Evolutionary conservation across 2,113 vertebrate species (phyloP).

Genomic region (Cyanoderma ruficeps): DNA sequence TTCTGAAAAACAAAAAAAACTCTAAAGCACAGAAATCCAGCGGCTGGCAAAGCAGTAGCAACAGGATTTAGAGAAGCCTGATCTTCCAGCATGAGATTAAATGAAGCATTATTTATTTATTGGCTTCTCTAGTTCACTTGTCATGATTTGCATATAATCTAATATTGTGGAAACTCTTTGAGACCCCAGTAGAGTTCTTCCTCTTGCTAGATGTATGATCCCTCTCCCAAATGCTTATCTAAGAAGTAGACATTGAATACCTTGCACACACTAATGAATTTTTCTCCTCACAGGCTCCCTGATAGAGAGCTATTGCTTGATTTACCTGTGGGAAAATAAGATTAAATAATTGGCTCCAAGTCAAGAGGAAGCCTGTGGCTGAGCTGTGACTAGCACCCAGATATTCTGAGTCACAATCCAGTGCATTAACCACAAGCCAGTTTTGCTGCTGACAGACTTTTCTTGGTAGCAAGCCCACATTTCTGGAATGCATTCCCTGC

Average conservation of each 20-base stretch:
- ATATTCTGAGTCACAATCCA: conserved; percentile 38
- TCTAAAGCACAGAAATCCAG: background rate
- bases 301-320: background rate
- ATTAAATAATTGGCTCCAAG: background rate
- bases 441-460: conserved; percentile 10
- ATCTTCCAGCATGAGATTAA: background rate
- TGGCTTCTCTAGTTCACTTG: background rate
- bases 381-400: conserved; percentile 27
- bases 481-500: conserved; percentile 56
- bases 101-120: background rate
- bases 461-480: conserved; percentile 48
- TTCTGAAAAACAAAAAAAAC: background rate
- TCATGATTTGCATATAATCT: background rate
- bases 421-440: background rate
- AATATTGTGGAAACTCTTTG: background rate
- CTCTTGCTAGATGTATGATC: background rate
- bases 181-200: background rate
- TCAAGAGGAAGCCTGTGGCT: conserved; percentile 4
- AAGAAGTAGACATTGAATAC: background rate
- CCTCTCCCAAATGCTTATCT: background rate
- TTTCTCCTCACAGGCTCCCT: background rate
- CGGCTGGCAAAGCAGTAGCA: background rate
- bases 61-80: background rate
- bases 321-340: conserved; percentile 28
- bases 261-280: background rate